These are phyloP conservation scores for Volucella bombylans DNA, from an alignment of 2,888 invertebrate species.

Conservation along the genomic window DNA sequence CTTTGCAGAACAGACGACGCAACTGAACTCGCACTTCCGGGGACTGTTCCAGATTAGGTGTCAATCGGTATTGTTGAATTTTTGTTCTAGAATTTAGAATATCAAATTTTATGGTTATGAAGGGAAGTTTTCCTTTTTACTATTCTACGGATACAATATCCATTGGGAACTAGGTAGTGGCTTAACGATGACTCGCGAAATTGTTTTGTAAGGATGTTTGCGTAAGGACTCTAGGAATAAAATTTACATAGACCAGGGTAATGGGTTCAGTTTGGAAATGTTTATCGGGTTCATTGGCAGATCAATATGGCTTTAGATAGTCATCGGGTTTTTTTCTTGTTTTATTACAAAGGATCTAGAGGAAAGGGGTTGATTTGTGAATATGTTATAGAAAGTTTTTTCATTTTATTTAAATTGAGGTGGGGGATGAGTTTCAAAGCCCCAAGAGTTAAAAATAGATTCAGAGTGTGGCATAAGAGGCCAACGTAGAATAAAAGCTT, in stretches of 20 bases:
- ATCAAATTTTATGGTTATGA: conserved; percentile 72
- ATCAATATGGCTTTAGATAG: conserved; percentile 1
- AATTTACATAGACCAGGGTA: conserved; percentile 53
- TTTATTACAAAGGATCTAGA: no score
- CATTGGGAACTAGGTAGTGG: conserved; percentile 15
- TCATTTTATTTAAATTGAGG: no score
- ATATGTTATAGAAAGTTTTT: no score
- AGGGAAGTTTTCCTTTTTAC: conserved; percentile 44
- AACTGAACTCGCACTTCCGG: not conserved
- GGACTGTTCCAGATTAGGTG: conserved; percentile 64
- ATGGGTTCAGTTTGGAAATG: conserved; percentile 23
- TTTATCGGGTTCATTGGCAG: conserved; percentile 14
- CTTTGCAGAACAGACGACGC: not conserved
- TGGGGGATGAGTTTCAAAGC: no score
- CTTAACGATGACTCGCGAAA: conserved; percentile 6
- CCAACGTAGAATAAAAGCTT: no score
- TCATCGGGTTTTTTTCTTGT: no score
- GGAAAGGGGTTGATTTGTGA: no score
- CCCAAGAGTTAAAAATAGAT: no score
- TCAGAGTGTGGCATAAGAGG: no score
- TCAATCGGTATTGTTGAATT: conserved; percentile 69
- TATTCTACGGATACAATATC: not conserved
- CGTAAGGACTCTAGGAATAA: conserved; percentile 42
- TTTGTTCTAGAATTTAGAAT: conserved; percentile 59
- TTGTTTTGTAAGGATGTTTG: not conserved